Base-by-base conservation (phyloP, 2,113 vertebrate species). In the Gopherus evgoodei region DNA sequence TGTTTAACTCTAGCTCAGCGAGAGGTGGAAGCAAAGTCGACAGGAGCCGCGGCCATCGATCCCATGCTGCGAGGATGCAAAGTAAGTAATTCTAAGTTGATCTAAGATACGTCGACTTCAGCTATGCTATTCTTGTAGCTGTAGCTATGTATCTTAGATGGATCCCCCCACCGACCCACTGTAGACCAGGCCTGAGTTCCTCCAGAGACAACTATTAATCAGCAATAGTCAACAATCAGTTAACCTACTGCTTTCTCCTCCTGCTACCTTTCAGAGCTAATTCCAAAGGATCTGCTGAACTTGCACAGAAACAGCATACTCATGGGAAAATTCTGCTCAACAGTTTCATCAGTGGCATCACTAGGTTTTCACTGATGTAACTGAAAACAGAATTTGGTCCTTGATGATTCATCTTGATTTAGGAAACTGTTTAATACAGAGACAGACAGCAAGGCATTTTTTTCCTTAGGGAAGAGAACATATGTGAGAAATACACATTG, bases 261-360 rank as follows among this genome's bases (percentile, higher is more conserved):
- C 72, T 75, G 84, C 5, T 17, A 82, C 19, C 65, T 87, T 92
- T 86, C 53, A 86, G 3, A 91, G 56, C 57, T 38, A 62, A 81
- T 88, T 81, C 69, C 35, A 49, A 82, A 84, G 27, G 53, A 83
- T 10, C 65, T 24, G 5, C 31, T 90, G 84, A 93, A 94, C 24
- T 90, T 88, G 82, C 54, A 95, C 96, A 79, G 31, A 81, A 96
- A 50, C 6, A 42, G 8, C 10, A 83, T 81, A 75, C 24, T 12
- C 29, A 89, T 25, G 83, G 62, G 56, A 91, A 96, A 90, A 90
- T 53, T 91, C 42, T 42, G 72, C 6, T 93, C 22, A 91, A 47
- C 16, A 79, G 38, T 50, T 93, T 79, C 90, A 86, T 81, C 4
- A 0, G 12, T 50, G 49, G 57, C 8, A 88, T 85, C 42, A 54